Evolutionary conservation across 2,888 invertebrate species (phyloP), one percentile per base, ranked within the genome.

Genomic region (Melolontha melolontha): DNA sequence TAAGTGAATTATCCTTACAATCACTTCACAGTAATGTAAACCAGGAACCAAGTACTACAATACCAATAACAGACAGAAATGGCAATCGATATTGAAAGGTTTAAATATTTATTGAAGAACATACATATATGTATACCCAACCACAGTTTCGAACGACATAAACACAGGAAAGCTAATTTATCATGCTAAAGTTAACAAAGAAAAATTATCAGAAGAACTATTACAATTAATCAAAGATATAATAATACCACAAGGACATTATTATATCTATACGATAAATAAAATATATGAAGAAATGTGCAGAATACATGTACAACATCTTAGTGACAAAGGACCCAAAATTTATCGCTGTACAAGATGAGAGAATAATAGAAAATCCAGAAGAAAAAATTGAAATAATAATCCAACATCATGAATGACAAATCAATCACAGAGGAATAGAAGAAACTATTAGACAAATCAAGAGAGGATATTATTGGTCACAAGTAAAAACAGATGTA

Each of bases 21-120:
- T 64, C 64, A 2, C 11, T 50, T 5, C 49, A 64, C 22, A 50
- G 64, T 11, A 64, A 64, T 34, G 16, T 4, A 2, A 64, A 50
- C n/a, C 5, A 2, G 0, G 64, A 64, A 64, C 64, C 64, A 2
- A 22, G 50, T 49, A 0, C 1, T 2, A 11, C 4, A 1, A 65
- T 65, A 39, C 54, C 65, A 4, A 52, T 54, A n/a, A n/a, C n/a
- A n/a, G 11, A 17, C 65, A 4, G 54, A 65, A 27, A 4, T 42
- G 8, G 54, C 65, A 1, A 65, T 65, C 4, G 65, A 65, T 17
- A 22, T n/a, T 2, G 17, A 65, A 65, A 52, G n/a, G n/a, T n/a
- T n/a, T n/a, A 54, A 17, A 11, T 42, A 5, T 54, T 65, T 14
- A 54, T 65, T 7, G 64, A 64, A 39, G 16, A 49, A 10, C 51